Percentiles rank a stretch among this genome's conserved stretches.
Evolutionary conservation across 1,140 invertebrate genomes (phyloP).

Genomic region (Apis laboriosa): DNA sequence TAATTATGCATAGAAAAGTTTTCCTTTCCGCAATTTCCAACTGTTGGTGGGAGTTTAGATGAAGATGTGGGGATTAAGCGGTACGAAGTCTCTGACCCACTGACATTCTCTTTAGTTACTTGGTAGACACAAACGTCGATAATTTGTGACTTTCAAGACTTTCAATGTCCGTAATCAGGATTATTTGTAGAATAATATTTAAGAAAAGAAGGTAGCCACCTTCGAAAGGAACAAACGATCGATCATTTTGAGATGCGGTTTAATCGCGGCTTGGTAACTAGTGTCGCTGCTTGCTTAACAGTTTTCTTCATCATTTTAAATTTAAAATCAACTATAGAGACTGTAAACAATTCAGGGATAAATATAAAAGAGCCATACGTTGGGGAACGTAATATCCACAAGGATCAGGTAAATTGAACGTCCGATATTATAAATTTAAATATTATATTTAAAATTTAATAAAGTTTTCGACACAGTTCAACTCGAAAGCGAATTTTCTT

Average conservation of each 20-base stretch:
- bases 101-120: constrained; percentile 79
- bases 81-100: constrained; percentile 76
- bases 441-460: too few species aligned
- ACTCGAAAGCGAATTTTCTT: neutral
- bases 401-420: constrained; percentile 42
- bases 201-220: neutral
- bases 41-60: constrained; percentile 48
- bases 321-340: constrained; percentile 18
- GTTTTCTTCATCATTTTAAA: constrained; percentile 63
- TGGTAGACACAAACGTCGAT: constrained; percentile 58
- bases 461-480: neutral
- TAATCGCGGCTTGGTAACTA: constrained; percentile 57
- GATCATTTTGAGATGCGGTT: constrained; percentile 62
- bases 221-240: neutral
- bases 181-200: constrained; percentile 4
- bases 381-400: constrained; percentile 3
- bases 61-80: constrained; percentile 70
- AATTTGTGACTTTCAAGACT: constrained; percentile 30
- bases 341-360: neutral
- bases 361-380: neutral
- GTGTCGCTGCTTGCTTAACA: constrained; percentile 58
- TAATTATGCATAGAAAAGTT: neutral
- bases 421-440: neutral
- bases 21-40: constrained; percentile 15
- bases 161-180: constrained; percentile 24